Base-by-base conservation (phyloP, 1,140 invertebrate genomes). In the Danaus plexippus region DNA sequence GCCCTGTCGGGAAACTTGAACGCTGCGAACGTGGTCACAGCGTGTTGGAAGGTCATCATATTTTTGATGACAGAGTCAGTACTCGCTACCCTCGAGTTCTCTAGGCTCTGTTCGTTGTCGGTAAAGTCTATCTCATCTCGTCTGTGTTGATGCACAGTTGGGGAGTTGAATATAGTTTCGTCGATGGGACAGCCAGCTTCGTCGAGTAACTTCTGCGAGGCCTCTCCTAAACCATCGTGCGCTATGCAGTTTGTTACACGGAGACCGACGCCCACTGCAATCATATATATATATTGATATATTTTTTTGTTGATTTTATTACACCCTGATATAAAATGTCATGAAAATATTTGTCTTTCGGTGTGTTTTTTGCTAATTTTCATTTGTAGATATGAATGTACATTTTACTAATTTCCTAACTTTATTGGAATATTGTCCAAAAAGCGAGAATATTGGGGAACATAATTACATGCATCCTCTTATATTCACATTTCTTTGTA, bases 1-100 rank as follows among this genome's bases (percentile, higher is more conserved):
- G 92, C 91, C 61, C 92, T 85, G 67, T 94, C 93, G 11, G 93
- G 93, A 84, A 95, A 94, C 70, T 94, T 94, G 67, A 95, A 95
- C 7, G 93, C 93, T 9, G 91, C 89, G 84, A 95, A 94, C 40
- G 89, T 90, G 0, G 92, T 89, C 11, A 87, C 81, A 41, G 89
- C 89, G 57, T 90, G 89, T 69, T 90, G 89, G 55, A 89, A 89
- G 5, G 85, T 85, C 88, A 90, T 90, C 9, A 89, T 83, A 57
- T 86, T 80, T 61, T 83, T 87, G 22, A 82, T 79, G 52, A 79
- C 70, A 45, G 75, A 66, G 1, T 86, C 78, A 9, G 79, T 74
- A 54, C 80, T 81, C 11, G 67, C 68, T 62, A 50, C 78, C 71
- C 15, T 77, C 63, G 22, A 73, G 22, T 77, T 75, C 32, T 66